Conservation (phyloP, 2,888 invertebrate genomes). For the Herminia tarsipennalis region DNA sequence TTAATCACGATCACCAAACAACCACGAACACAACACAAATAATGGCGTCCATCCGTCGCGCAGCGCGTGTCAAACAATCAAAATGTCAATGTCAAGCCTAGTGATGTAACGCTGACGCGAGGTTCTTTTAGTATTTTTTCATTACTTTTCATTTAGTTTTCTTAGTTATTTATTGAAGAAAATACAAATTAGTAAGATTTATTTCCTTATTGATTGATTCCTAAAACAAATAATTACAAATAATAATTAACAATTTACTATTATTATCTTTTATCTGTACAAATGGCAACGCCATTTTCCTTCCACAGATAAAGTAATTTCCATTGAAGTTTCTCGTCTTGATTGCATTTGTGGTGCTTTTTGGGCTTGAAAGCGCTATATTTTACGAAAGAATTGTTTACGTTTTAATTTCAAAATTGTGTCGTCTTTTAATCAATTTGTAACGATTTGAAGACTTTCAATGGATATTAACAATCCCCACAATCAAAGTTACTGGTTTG, state of each 20-base stretch:
- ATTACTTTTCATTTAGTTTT: too few species aligned
- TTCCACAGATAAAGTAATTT: too few species aligned
- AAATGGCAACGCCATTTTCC: too few species aligned
- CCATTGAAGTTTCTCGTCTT: too few species aligned
- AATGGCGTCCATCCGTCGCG: conserved; percentile 30
- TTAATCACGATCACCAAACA: conserved; percentile 5
- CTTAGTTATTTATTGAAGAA: too few species aligned
- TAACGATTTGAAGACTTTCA: not conserved
- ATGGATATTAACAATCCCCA: conserved; percentile 64
- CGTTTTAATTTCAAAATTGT: conserved; percentile 2
- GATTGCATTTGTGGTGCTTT: conserved; percentile 9
- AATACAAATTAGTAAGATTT: too few species aligned
- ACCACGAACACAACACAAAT: conserved; percentile 27
- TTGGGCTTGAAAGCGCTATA: conserved; percentile 22
- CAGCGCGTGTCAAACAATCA: not conserved
- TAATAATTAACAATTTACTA: too few species aligned
- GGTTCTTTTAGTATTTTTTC: too few species aligned
- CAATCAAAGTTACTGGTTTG: conserved; percentile 79
- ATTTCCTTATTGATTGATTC: too few species aligned
- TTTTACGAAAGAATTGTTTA: conserved; percentile 6
- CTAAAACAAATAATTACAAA: too few species aligned
- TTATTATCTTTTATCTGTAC: too few species aligned
- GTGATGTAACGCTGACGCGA: too few species aligned
- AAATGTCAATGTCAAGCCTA: conserved; percentile 21
- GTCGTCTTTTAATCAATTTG: not conserved